phyloP scores from a whole-genome alignment of 2,888 invertebrate species.

The Pandemis cinnamomeana region DNA sequence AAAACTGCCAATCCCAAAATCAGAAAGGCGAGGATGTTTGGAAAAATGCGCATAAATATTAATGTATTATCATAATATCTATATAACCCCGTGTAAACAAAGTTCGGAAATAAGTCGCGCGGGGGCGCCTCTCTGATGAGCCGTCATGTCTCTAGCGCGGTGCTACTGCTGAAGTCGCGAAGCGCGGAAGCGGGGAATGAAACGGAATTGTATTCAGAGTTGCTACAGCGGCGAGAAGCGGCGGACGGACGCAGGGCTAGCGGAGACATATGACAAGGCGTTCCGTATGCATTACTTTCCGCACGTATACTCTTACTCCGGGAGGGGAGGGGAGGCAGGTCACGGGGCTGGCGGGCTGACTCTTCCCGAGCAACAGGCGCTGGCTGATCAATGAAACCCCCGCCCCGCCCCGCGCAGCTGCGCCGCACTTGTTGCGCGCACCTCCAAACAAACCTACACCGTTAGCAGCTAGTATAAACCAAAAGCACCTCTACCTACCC shows the following conservation, averaged over 20 bases:
- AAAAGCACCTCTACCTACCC: slow-evolving; percentile 16
- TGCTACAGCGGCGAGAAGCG: not conserved
- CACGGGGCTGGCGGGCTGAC: slow-evolving; percentile 48
- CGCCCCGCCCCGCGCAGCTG: slow-evolving; percentile 59
- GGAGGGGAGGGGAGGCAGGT: slow-evolving; percentile 44
- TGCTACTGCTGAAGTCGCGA: not conserved
- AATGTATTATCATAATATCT: slow-evolving; percentile 31
- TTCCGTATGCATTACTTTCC: slow-evolving; percentile 12
- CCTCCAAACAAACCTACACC: slow-evolving; percentile 50
- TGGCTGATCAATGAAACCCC: slow-evolving; percentile 76
- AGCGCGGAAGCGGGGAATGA: slow-evolving; percentile 12
- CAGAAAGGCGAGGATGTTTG: slow-evolving; percentile 16
- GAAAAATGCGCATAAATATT: slow-evolving; percentile 34
- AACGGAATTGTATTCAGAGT: slow-evolving; percentile 14
- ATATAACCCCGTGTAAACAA: slow-evolving; percentile 32
- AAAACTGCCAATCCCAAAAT: slow-evolving; percentile 25
- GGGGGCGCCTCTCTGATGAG: slow-evolving; percentile 15
- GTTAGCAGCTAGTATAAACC: slow-evolving; percentile 16
- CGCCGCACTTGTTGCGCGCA: slow-evolving; percentile 82
- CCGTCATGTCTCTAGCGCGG: slow-evolving; percentile 5
- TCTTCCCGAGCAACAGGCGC: slow-evolving; percentile 73
- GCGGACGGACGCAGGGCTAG: slow-evolving; percentile 6
- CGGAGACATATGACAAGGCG: slow-evolving; percentile 22
- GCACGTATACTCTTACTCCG: slow-evolving; percentile 8
- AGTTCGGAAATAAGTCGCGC: slow-evolving; percentile 18